phyloP scores from a whole-genome alignment of 2,888 invertebrate species.

The Ectropis crepuscularia region DNA sequence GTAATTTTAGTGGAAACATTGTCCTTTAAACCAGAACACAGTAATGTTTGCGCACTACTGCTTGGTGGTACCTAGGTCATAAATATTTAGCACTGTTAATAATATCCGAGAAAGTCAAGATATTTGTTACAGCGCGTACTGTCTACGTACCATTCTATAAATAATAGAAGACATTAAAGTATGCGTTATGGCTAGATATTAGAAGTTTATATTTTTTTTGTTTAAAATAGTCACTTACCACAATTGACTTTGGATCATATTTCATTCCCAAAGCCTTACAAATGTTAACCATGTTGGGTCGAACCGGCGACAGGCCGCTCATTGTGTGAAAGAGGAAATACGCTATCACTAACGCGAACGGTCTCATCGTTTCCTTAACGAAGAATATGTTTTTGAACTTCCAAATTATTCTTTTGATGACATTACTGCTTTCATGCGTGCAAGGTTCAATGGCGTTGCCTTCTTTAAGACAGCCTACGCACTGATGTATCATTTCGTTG shows the following conservation, averaged over 20 bases:
- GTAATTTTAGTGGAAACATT: no score
- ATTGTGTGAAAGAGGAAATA: slow-evolving; percentile 83
- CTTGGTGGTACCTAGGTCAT: no score
- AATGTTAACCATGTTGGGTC: slow-evolving; percentile 84
- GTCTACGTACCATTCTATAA: no score
- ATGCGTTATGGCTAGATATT: no score
- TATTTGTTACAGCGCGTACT: no score
- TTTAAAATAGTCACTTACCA: slow-evolving; percentile 66
- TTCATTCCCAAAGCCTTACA: slow-evolving; percentile 79
- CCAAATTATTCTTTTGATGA: slow-evolving; percentile 55
- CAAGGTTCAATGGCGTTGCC: slow-evolving; percentile 56
- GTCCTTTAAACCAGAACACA: no score
- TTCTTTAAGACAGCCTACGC: slow-evolving; percentile 66
- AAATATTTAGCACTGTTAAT: no score
- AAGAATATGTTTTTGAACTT: slow-evolving; percentile 71
- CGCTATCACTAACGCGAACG: slow-evolving; percentile 78
- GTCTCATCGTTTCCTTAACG: slow-evolving; percentile 80
- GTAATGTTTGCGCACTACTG: no score
- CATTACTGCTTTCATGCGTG: slow-evolving; percentile 56
- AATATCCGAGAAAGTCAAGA: no score
- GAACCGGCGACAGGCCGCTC: slow-evolving; percentile 77
- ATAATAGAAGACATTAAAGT: no score
- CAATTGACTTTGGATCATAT: slow-evolving; percentile 71
- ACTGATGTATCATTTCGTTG: slow-evolving; percentile 65
- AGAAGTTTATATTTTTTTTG: no score